A percentile compares a stretch with the other conserved stretches of the same genome.
Conservation (phyloP, 2,888 invertebrate genomes). For the Timema cristinae region DNA sequence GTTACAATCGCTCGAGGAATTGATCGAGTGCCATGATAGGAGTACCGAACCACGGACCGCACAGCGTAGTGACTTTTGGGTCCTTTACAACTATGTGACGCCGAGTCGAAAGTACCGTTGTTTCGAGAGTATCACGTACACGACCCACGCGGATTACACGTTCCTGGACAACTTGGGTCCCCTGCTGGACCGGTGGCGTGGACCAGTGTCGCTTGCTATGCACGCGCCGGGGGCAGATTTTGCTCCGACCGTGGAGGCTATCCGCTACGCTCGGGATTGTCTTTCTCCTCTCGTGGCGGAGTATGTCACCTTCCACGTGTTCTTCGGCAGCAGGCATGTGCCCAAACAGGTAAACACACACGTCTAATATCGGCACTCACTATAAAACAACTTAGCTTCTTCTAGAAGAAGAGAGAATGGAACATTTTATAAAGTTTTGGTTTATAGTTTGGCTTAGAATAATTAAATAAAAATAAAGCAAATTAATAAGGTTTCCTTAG, state of each 20-base stretch:
- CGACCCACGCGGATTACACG: slow-evolving; percentile 88
- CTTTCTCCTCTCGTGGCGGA: slow-evolving; percentile 65
- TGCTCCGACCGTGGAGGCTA: slow-evolving; percentile 69
- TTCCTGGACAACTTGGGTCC: slow-evolving; percentile 87
- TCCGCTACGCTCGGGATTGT: slow-evolving; percentile 77
- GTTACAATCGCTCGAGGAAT: slow-evolving; percentile 8
- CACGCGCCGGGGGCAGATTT: slow-evolving; percentile 86
- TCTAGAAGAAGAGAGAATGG: no score
- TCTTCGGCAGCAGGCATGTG: slow-evolving; percentile 82
- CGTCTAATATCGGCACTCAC: slow-evolving; percentile 41
- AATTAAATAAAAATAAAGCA: no score
- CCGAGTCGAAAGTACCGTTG: slow-evolving; percentile 62
- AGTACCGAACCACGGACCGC: slow-evolving; percentile 56
- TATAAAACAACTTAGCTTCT: no score
- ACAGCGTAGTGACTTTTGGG: slow-evolving; percentile 82
- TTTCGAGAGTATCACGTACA: slow-evolving; percentile 84
- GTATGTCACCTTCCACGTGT: slow-evolving; percentile 83
- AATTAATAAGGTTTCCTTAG: no score
- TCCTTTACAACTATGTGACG: slow-evolving; percentile 78
- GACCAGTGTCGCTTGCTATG: slow-evolving; percentile 81
- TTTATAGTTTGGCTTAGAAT: no score
- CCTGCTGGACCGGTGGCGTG: slow-evolving; percentile 80
- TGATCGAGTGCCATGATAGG: slow-evolving; percentile 61
- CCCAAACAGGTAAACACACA: slow-evolving; percentile 59
- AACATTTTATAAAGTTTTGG: no score